phyloP scores from a whole-genome alignment of 2,888 invertebrate genomes.

The Dichetophora obliterata region DNA sequence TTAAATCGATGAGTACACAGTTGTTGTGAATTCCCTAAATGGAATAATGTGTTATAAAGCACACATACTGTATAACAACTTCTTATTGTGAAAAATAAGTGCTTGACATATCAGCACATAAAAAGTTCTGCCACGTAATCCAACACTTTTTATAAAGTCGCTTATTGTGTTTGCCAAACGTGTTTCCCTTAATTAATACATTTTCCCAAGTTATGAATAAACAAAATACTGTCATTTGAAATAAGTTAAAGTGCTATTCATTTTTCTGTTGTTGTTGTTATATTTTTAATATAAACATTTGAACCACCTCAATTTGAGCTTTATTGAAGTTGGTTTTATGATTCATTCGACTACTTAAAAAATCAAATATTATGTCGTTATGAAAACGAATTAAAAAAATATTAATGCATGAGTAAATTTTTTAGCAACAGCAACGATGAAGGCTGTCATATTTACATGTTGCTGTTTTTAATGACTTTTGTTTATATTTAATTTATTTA shows the following conservation, averaged over 20 bases:
- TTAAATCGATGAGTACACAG: too few species aligned
- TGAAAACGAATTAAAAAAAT: not conserved
- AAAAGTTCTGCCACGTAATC: not conserved
- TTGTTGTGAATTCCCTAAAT: too few species aligned
- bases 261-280: not conserved
- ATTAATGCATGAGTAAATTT: not conserved
- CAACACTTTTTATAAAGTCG: not conserved
- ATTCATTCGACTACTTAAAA: not conserved
- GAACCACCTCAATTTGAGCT: not conserved
- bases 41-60: too few species aligned
- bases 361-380: not conserved
- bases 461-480: too few species aligned
- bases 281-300: not conserved
- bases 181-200: conserved; percentile 1
- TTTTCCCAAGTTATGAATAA: not conserved
- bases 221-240: not conserved
- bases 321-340: not conserved
- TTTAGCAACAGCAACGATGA: not conserved
- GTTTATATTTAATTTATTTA: not conserved
- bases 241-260: not conserved
- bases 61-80: too few species aligned
- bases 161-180: conserved; percentile 8
- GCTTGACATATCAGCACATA: not conserved
- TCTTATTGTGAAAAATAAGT: too few species aligned
- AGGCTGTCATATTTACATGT: not conserved